phyloP scores from a whole-genome alignment of 2,888 invertebrate species.

The Meganola albula region DNA sequence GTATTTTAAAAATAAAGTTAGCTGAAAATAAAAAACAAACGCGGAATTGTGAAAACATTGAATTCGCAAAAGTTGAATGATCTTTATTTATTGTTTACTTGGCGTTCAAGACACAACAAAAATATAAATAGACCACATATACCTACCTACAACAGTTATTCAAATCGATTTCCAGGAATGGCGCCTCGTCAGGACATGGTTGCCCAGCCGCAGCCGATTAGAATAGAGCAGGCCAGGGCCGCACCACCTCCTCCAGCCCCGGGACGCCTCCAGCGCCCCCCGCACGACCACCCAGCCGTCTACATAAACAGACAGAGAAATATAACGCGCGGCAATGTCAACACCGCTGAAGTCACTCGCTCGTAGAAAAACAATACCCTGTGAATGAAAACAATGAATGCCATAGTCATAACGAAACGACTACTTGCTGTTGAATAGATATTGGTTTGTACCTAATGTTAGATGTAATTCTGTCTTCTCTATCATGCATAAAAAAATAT shows the following conservation, averaged over 20 bases:
- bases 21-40: too few species aligned
- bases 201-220: slow-evolving; percentile 45
- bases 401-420: too few species aligned
- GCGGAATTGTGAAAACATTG: too few species aligned
- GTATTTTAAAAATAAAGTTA: too few species aligned
- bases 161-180: slow-evolving; percentile 45
- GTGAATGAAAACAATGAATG: slow-evolving; percentile 13
- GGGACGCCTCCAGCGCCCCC: slow-evolving; percentile 63
- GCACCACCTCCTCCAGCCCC: slow-evolving; percentile 60
- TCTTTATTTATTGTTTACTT: too few species aligned
- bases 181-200: slow-evolving; percentile 62
- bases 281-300: slow-evolving; percentile 59
- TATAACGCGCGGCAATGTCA: slow-evolving; percentile 33
- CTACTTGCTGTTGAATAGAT: too few species aligned
- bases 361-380: slow-evolving; percentile 14
- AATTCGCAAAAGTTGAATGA: too few species aligned
- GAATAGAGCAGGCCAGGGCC: slow-evolving; percentile 39
- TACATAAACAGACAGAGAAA: slow-evolving; percentile 49
- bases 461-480: too few species aligned
- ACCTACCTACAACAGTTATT: slow-evolving; percentile 5
- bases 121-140: background rate
- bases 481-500: too few species aligned
- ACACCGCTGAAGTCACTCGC: slow-evolving; percentile 31
- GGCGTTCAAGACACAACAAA: too few species aligned
- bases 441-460: too few species aligned